Percentiles rank a stretch among this genome's conserved stretches.
Evolutionary conservation across 92 coral and sea anemone species (phyloP).

Genomic region (Porites divaricata): DNA sequence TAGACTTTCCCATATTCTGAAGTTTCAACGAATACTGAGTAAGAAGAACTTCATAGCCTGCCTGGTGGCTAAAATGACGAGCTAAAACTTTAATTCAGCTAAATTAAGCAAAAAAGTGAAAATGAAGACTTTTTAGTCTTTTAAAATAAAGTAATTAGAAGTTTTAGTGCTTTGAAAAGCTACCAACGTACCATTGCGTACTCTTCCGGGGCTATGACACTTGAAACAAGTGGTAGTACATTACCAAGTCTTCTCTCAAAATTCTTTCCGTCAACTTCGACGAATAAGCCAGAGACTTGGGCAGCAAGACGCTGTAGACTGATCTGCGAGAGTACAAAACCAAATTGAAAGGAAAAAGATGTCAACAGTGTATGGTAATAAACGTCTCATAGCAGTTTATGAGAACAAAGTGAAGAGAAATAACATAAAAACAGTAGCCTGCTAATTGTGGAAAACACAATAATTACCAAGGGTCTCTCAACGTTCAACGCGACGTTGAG

Average conservation of each 20-base stretch:
- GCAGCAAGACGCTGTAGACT: slow-evolving; percentile 82
- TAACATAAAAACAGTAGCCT: background rate
- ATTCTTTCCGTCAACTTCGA: slow-evolving; percentile 81
- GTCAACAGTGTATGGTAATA: background rate
- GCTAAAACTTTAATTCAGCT: too few relatives aligned
- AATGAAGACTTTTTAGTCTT: too few relatives aligned
- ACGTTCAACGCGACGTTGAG: too few relatives aligned
- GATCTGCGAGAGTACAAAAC: slow-evolving; percentile 44
- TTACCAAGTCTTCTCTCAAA: slow-evolving; percentile 79
- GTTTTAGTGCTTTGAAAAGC: background rate
- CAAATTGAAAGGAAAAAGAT: background rate
- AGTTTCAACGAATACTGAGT: too few relatives aligned
- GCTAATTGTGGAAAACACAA: too few relatives aligned
- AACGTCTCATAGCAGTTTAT: background rate
- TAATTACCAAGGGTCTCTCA: too few relatives aligned
- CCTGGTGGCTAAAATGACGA: too few relatives aligned
- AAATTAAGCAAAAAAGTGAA: too few relatives aligned
- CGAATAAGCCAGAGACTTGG: slow-evolving; percentile 92
- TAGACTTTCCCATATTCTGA: too few relatives aligned
- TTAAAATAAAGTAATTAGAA: too few relatives aligned
- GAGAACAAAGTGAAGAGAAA: background rate
- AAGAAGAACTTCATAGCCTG: too few relatives aligned
- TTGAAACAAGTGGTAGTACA: slow-evolving; percentile 68
- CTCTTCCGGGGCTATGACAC: slow-evolving; percentile 70
- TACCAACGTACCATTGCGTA: slow-evolving; percentile 65